Conservation (phyloP, 2,113 vertebrate species). For the Gobiocypris rarus region DNA sequence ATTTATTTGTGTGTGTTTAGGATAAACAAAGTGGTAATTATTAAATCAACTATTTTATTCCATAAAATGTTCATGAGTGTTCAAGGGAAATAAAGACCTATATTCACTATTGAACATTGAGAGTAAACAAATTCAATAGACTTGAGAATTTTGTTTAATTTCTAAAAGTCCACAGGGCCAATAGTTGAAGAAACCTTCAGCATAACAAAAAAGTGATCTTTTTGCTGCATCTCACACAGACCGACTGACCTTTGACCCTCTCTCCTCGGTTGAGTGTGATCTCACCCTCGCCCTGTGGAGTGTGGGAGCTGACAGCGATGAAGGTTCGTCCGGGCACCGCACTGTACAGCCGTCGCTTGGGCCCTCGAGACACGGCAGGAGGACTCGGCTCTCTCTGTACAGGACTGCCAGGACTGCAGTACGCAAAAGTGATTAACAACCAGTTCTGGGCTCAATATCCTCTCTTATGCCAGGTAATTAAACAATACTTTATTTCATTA, state of each 20-base stretch:
- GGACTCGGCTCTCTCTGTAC: conserved; percentile 77
- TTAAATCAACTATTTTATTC: neutral
- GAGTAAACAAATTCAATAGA: neutral
- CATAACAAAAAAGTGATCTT: neutral
- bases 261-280: conserved; percentile 94
- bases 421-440: neutral
- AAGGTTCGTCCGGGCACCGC: conserved; percentile 92
- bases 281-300: conserved; percentile 88
- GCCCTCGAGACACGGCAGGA: conserved; percentile 79
- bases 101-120: neutral
- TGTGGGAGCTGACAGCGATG: conserved; percentile 89
- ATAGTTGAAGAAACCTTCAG: neutral
- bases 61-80: neutral
- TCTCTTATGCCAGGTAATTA: conserved; percentile 3
- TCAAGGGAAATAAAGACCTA: neutral
- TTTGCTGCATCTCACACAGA: neutral
- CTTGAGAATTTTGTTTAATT: neutral
- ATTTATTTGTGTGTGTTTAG: too few species aligned
- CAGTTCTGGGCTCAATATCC: neutral
- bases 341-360: conserved; percentile 93
- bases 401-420: conserved; percentile 78
- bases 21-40: too few species aligned
- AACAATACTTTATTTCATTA: neutral
- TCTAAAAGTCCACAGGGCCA: neutral
- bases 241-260: conserved; percentile 88